Base-by-base conservation (phyloP, 1,140 invertebrate species). In the Leucophenga varia region DNA sequence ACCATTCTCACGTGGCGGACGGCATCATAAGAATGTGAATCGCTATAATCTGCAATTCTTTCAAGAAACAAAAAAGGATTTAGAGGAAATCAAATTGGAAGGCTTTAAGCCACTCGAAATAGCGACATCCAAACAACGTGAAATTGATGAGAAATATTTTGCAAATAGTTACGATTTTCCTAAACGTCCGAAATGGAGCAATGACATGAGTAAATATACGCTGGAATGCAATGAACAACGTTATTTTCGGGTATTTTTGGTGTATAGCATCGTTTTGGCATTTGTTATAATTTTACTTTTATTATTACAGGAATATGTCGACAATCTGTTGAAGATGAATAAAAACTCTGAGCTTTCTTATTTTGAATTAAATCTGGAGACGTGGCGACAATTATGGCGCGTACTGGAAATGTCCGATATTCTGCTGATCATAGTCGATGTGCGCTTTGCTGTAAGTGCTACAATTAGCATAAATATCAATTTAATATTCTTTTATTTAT, bases 351-450 rank as follows among this genome's bases (percentile, higher is more conserved):
- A 72, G 21, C 75, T 78, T 45, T 77, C 69, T 1, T 81, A 75
- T 55, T 93, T 93, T 76, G 93, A 96, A 73, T 68, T 95, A 22
- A 96, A 96, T 77, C 75, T 95, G 52, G 93, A 96, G 78, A 95
- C 91, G 0, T 96, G 93, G 93, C 73, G 93, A 17, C 93, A 96
- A 64, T 72, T 96, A 30, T 95, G 93, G 93, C 79, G 93, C 47
- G 92, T 95, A 1, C 65, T 93, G 8, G 93, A 96, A 76, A 93
- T 94, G 81, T 90, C 89, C 6, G 93, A 96, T 59, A 81, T 95
- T 43, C 59, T 95, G 2, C 77, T 95, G 2, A 79, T 93, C 8
- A 89, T 95, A 54, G 86, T 91, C 1, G 92, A 95, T 64, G 86
- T 93, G 25, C 79, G 93, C 57, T 92, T 84, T 78, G 82, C 90